These are phyloP conservation scores for Danio tinwini DNA, from an alignment of 2,797 vertebrate genomes.

Conservation along the genomic window DNA sequence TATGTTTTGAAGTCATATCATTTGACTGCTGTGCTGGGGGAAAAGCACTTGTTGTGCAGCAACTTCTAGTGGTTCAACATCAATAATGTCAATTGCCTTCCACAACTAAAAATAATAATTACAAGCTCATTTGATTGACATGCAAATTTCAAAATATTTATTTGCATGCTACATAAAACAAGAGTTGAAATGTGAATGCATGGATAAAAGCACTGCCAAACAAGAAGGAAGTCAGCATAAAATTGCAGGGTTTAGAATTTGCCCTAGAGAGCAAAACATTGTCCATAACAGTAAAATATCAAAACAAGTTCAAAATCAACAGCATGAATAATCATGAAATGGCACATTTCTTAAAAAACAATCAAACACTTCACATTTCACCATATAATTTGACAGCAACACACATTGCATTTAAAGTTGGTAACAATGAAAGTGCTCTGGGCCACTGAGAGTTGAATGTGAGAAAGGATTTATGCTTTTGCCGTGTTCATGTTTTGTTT, in stretches of 20 bases:
- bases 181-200: background rate
- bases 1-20: slow-evolving; percentile 41
- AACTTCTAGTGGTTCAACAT: slow-evolving; percentile 21
- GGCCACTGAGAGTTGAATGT: background rate
- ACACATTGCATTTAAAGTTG: slow-evolving; percentile 4
- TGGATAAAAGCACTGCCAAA: background rate
- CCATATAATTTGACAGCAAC: slow-evolving; percentile 4
- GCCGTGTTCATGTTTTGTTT: slow-evolving; percentile 4
- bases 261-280: background rate
- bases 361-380: background rate
- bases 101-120: slow-evolving; percentile 45
- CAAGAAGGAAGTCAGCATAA: background rate
- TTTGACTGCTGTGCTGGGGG: slow-evolving; percentile 19
- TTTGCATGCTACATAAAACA: background rate
- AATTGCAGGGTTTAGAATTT: background rate
- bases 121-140: slow-evolving; percentile 15
- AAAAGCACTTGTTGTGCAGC: slow-evolving; percentile 19
- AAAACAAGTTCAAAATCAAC: slow-evolving; percentile 8
- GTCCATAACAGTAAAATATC: background rate
- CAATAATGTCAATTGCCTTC: slow-evolving; percentile 2
- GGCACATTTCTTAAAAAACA: background rate
- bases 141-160: background rate
- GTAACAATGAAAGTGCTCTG: background rate
- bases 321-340: slow-evolving; percentile 14
- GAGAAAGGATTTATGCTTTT: slow-evolving; percentile 4